A percentile compares a stretch with the other conserved stretches of the same genome.
Conservation (phyloP, 2,113 vertebrate genomes). For the Oryzias javanicus region DNA sequence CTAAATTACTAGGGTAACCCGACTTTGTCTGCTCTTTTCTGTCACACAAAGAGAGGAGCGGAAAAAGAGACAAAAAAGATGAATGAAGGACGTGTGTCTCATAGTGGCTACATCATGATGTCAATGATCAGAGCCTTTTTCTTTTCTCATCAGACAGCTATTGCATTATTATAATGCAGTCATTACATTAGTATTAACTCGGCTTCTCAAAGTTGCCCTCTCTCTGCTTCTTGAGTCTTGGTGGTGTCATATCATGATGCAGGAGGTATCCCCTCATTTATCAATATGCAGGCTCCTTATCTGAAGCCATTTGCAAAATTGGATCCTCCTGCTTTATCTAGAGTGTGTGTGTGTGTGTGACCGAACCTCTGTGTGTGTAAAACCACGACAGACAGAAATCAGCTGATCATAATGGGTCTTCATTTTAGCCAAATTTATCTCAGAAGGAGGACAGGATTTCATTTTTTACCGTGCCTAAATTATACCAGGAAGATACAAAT, state of each 20-base stretch:
- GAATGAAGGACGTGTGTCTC: constrained; percentile 34
- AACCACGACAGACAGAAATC: not conserved
- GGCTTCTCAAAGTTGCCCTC: not conserved
- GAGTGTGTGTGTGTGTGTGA: not conserved
- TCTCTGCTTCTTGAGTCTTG: not conserved
- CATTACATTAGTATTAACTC: not conserved
- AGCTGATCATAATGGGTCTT: not conserved
- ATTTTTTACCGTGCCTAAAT: too few species aligned
- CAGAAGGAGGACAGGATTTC: too few species aligned
- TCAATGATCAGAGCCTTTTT: constrained; percentile 19
- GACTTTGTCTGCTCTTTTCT: constrained; percentile 77
- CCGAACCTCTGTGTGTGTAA: not conserved
- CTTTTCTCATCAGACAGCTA: constrained; percentile 36
- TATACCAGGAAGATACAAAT: too few species aligned
- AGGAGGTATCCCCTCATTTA: not conserved
- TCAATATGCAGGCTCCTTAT: not conserved
- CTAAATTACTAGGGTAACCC: constrained; percentile 74
- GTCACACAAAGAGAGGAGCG: constrained; percentile 60
- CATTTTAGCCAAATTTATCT: too few species aligned
- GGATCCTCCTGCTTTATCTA: not conserved
- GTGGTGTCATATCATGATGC: not conserved
- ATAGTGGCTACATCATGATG: constrained; percentile 6
- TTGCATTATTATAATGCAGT: constrained; percentile 25
- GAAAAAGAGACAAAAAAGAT: constrained; percentile 42
- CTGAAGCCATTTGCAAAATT: too few species aligned